Percentiles rank a stretch among this genome's conserved stretches.
These are phyloP conservation scores for Trematocara macrostoma DNA, from an alignment of 2,113 vertebrate genomes.

Conservation along the genomic window DNA sequence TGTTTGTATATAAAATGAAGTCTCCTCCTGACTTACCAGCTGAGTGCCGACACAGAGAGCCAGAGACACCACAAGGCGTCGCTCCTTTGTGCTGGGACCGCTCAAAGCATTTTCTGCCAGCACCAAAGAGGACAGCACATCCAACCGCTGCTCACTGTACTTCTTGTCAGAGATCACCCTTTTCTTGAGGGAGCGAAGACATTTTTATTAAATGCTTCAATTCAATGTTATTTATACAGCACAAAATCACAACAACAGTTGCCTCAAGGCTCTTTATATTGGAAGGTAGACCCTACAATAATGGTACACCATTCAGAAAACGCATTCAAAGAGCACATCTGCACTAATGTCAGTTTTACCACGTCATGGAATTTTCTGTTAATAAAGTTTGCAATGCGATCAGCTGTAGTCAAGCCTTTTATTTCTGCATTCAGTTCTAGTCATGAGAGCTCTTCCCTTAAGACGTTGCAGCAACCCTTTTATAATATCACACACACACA, in stretches of 20 bases:
- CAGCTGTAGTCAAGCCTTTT: background rate
- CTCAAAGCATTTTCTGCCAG: slow-evolving; percentile 91
- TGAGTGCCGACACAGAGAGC: slow-evolving; percentile 95
- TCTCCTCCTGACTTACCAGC: slow-evolving; percentile 76
- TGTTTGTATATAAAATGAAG: background rate
- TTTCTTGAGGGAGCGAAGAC: slow-evolving; percentile 75
- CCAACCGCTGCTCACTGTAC: slow-evolving; percentile 95
- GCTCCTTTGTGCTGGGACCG: slow-evolving; percentile 92
- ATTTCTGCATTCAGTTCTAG: background rate
- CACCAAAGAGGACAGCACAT: slow-evolving; percentile 93
- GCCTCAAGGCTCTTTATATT: background rate
- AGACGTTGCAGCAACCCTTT: background rate
- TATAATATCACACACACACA: background rate
- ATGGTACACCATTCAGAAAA: background rate
- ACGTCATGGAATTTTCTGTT: background rate
- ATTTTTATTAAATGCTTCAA: background rate
- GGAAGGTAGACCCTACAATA: background rate
- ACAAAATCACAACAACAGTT: background rate
- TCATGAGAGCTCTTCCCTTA: background rate
- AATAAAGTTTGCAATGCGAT: background rate
- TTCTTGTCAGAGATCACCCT: slow-evolving; percentile 98
- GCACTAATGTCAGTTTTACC: background rate
- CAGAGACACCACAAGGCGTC: slow-evolving; percentile 85
- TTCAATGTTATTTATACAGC: background rate
- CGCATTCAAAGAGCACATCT: accelerated